Evolutionary conservation across 2,888 invertebrate species (phyloP), one percentile per base, ranked within the genome.

Genomic region (Steinernema hermaphroditum): DNA sequence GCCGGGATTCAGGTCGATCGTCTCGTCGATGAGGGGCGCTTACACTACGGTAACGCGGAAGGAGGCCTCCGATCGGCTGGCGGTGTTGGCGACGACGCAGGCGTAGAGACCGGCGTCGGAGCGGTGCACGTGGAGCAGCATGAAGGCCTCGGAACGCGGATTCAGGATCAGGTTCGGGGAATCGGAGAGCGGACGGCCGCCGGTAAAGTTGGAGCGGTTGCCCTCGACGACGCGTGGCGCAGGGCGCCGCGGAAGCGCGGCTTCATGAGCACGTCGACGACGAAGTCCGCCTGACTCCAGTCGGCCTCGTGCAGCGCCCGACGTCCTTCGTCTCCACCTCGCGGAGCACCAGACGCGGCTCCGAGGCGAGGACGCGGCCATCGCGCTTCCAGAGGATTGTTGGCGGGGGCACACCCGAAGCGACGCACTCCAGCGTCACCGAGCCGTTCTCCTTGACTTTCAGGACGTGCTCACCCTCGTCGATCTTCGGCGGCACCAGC

Each of bases 51-150:
- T 75, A 41, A 85, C 79, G 71, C 75, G 62, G 68, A 77, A 76
- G 14, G 74, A 37, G 2, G 72, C 80, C 41, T 80, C 80, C 0
- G 89, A 89, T 44, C 90, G 89, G 0, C 92, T 92, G 0, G 90
- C 91, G 74, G 89, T 89, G 87, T 92, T 92, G 19, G 90, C 90
- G 76, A 91, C 91, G 29, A 91, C 88, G 83, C 92, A 92, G 0
- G 90, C 90, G 83, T 91, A 92, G 57, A 89, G 88, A 0, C 91
- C 91, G 32, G 89, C 89, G 83, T 91, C 90, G 81, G 22, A 88
- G 86, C 81, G 72, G 57, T 75, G 71, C 8, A 84, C 75, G 57
- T 85, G 82, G 44, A 85, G 76, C 73, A 86, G 78, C 83, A 86
- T 83, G 16, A 86, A 75, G 6, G 81, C 77, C 24, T 86, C 86